Conservation (phyloP, 2,113 vertebrate genomes). For the Haemorhous mexicanus region DNA sequence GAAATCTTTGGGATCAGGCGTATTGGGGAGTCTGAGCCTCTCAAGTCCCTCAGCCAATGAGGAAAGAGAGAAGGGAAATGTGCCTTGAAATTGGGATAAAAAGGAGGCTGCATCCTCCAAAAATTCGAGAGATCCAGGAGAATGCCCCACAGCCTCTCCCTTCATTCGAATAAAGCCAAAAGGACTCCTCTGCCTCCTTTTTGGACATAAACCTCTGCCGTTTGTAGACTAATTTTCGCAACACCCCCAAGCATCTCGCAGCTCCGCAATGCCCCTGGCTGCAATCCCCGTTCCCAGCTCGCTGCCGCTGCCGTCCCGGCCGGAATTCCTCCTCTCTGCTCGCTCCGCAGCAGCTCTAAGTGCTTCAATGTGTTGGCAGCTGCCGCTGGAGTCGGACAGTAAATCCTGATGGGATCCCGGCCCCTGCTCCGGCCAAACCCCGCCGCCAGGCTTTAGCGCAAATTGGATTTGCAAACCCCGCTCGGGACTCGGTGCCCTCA, state of each 20-base stretch:
- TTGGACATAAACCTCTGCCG: too few relatives aligned
- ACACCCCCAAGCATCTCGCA: background rate
- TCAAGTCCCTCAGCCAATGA: too few relatives aligned
- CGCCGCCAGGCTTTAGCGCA: background rate
- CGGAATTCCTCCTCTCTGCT: background rate
- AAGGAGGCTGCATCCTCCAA: too few relatives aligned
- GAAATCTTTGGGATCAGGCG: too few relatives aligned
- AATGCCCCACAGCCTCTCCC: too few relatives aligned
- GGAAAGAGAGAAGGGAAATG: too few relatives aligned
- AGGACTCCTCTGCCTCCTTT: too few relatives aligned
- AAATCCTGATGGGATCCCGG: background rate
- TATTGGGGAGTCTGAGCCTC: too few relatives aligned
- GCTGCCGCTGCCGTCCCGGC: background rate
- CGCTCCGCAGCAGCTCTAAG: background rate
- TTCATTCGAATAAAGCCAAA: too few relatives aligned
- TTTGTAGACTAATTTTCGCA: too few relatives aligned
- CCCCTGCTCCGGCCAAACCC: background rate
- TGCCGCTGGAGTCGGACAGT: background rate
- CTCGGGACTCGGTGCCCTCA: background rate
- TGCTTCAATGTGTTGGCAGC: conserved; percentile 2
- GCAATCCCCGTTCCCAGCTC: background rate
- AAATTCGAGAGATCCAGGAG: too few relatives aligned
- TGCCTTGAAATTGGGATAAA: too few relatives aligned
- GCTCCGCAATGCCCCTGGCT: background rate
- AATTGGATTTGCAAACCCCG: conserved; percentile 46